Evolutionary conservation across 2,888 invertebrate genomes (phyloP).

Genomic region (Lamproptera curius): DNA sequence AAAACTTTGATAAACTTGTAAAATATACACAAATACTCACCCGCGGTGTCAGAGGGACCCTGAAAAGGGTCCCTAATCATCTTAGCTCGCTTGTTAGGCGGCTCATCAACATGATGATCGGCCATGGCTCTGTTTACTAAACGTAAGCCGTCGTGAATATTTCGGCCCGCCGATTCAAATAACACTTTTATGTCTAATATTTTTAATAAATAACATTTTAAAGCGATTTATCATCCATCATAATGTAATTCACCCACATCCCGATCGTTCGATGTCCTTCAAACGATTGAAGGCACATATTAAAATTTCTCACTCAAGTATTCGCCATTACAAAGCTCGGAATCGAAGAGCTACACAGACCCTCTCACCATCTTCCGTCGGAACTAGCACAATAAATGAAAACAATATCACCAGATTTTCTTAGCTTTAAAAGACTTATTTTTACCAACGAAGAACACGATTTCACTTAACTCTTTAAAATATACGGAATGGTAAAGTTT

Average conservation of each 20-base stretch:
- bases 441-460: constrained; percentile 64
- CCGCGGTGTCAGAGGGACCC: constrained; percentile 88
- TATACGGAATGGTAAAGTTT: constrained; percentile 78
- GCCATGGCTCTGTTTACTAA: constrained; percentile 91
- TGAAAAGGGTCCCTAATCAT: constrained; percentile 90
- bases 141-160: constrained; percentile 81
- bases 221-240: constrained; percentile 74
- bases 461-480: constrained; percentile 79
- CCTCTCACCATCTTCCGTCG: constrained; percentile 87
- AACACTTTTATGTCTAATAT: constrained; percentile 75
- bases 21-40: constrained; percentile 78
- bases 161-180: constrained; percentile 79
- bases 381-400: constrained; percentile 85
- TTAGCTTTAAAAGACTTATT: constrained; percentile 69
- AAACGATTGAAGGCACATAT: constrained; percentile 88
- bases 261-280: constrained; percentile 83
- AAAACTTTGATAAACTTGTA: constrained; percentile 53
- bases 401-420: constrained; percentile 80
- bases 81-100: constrained; percentile 97
- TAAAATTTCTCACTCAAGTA: constrained; percentile 84
- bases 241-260: constrained; percentile 81
- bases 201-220: constrained; percentile 76
- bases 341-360: constrained; percentile 83
- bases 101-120: constrained; percentile 96
- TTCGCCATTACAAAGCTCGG: constrained; percentile 88